Base-by-base conservation (phyloP, 2,888 invertebrate genomes). In the Megamerina dolium region DNA sequence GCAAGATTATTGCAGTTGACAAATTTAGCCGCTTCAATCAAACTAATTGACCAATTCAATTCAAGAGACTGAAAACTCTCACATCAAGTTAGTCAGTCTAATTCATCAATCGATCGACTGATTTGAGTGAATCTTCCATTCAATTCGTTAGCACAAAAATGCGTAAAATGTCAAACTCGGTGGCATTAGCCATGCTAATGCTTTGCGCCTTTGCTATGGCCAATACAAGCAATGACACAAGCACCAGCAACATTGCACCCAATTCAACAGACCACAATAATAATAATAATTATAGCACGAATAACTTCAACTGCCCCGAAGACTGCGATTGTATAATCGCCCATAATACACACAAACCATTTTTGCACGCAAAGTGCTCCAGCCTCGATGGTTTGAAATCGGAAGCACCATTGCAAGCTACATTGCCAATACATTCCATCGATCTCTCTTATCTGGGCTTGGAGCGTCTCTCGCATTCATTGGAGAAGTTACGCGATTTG, bases 401-500 rank as follows among this genome's bases (percentile, higher is more conserved):
- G 16, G 54, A 59, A 23, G 44, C 43, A 29, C 43, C 57, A 5
- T 17, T 54, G 41, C 42, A 45, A 3, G 52, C 60, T 12, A 50
- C 57, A 19, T 54, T 64, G 40, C 65, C 69, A 37, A 59, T 72
- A 55, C 70, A 71, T 59, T 71, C 71, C 53, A 59, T 84, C 41
- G 82, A 83, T 65, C 72, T 84, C 43, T 83, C 83, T 14, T 74
- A 77, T 56, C 77, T 81, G 61, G 75, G 76, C 42, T 74, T 84
- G 46, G 75, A 75, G 2, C 77, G 80, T 49, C 30, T 70, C 39
- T 70, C 75, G 55, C 73, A 77, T 52, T 75, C 77, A 57, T 69
- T 82, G 51, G 75, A 76, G 51, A 75, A 76, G 52, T 69, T 83
- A 36, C 77, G 76, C 21, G 78, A 77, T 65, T 66, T 83, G 29